phyloP scores from a whole-genome alignment of 2,797 vertebrate species.

The Diglossa cyanea region DNA sequence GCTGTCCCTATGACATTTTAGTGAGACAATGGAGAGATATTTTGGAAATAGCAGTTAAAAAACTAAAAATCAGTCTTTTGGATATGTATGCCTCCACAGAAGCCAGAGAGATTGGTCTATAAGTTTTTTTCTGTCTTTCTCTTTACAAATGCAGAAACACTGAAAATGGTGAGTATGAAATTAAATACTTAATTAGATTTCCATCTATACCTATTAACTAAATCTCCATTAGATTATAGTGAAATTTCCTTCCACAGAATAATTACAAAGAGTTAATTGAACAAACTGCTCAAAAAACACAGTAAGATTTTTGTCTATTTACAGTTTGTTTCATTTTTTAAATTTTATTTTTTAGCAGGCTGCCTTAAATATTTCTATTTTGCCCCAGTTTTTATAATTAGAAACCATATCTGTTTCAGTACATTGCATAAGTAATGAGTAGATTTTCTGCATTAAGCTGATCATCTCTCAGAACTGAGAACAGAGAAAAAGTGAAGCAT shows the following conservation, averaged over 20 bases:
- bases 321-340: fast-evolving
- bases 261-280: neutral
- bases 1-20: neutral
- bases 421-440: neutral
- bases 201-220: neutral
- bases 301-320: neutral
- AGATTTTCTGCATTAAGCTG: neutral
- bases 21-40: neutral
- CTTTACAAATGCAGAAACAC: neutral
- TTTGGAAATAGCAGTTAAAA: neutral
- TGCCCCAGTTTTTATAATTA: neutral
- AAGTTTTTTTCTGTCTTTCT: neutral
- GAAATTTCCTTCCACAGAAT: neutral
- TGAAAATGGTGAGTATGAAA: neutral
- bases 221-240: neutral
- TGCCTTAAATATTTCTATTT: neutral
- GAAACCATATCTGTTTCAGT: neutral
- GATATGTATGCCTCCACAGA: neutral
- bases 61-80: neutral
- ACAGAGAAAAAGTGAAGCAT: neutral
- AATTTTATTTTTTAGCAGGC: neutral
- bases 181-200: neutral
- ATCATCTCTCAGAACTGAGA: neutral
- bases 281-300: neutral
- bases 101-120: neutral